Evolutionary conservation across 2,888 invertebrate species (phyloP).

Genomic region (Diaphora mendica): DNA sequence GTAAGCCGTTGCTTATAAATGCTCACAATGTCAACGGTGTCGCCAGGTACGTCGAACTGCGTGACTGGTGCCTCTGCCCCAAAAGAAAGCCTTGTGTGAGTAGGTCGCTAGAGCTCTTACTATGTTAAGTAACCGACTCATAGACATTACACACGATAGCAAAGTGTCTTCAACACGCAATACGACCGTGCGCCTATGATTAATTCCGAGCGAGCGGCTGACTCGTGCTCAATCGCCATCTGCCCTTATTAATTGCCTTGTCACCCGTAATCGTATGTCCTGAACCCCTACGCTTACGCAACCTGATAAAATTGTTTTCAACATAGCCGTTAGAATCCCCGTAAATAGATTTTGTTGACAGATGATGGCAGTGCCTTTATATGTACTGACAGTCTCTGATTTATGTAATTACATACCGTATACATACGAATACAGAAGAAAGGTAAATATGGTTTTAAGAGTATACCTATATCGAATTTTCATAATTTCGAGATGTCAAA

Average conservation of each 20-base stretch:
- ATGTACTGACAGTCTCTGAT: conserved; percentile 28
- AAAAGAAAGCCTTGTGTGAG: neutral
- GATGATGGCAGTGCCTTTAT: conserved; percentile 32
- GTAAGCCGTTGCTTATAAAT: neutral
- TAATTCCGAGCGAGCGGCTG: conserved; percentile 82
- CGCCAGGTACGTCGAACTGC: conserved; percentile 2
- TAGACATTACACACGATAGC: conserved; percentile 34
- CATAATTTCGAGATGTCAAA: neutral
- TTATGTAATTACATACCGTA: neutral
- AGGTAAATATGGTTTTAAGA: neutral
- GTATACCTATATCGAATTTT: neutral
- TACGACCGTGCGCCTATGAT: conserved; percentile 74
- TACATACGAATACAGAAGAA: neutral
- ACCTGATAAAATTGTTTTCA: conserved; percentile 63
- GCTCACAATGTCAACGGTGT: neutral
- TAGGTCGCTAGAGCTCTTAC: neutral
- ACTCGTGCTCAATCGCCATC: conserved; percentile 85
- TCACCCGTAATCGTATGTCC: conserved; percentile 82
- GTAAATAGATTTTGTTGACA: conserved; percentile 47
- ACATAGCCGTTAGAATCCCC: conserved; percentile 41
- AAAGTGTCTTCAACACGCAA: conserved; percentile 61
- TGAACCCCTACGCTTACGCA: conserved; percentile 58
- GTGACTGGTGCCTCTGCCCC: neutral
- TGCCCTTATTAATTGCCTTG: conserved; percentile 86
- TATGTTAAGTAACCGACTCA: conserved; percentile 7